Evolutionary conservation across 2,113 vertebrate species (phyloP), one percentile per base, ranked within the genome.

Genomic region (Carettochelys insculpta): DNA sequence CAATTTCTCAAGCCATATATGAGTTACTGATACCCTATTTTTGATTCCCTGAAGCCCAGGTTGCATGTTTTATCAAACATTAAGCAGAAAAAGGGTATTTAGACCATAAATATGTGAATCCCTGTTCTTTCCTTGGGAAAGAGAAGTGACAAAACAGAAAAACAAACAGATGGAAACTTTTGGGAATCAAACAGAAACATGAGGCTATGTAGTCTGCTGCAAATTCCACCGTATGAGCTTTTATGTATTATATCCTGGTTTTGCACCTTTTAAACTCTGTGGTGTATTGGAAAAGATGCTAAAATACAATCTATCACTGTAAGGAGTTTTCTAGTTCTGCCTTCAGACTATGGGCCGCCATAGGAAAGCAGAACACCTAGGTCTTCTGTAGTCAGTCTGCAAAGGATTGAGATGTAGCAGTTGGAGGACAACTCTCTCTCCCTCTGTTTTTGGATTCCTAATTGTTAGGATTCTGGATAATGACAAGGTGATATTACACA

Each of bases 1-100:
- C 6, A 73, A n/a, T 88, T 91, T 94, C 92, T 84, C 73, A 90
- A 92, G 86, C 38, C 20, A 82, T 82, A 89, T 77, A 16, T 88
- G 73, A 81, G 92, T 90, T 95, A 95, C 91, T 84, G 52, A 79
- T 88, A 41, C 45, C n/a, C 61, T 45, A 38, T 61, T 90, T 86
- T 75, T 83, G 68, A 79, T 79, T 54, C 3, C 4, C 47, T 54
- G 84, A n/a, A 80, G 50, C 54, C 73, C 2, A 0, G 19, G 89
- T 87, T 93, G 93, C 75, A 61, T 45, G 34, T 27, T 68, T 41
- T 68, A 75, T 82, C 83, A 94, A 94, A 88, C 53, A 80, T 12
- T 79, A 27, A 58, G 48, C 80, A 29, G 82, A 24, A 88, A n/a
- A 91, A 85, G 86, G 92, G 2, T 8, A 24, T 73, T 27, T 41